A percentile compares a stretch with the other conserved stretches of the same genome.
Conservation (phyloP, 2,888 invertebrate species). For the Chesias legatella region DNA sequence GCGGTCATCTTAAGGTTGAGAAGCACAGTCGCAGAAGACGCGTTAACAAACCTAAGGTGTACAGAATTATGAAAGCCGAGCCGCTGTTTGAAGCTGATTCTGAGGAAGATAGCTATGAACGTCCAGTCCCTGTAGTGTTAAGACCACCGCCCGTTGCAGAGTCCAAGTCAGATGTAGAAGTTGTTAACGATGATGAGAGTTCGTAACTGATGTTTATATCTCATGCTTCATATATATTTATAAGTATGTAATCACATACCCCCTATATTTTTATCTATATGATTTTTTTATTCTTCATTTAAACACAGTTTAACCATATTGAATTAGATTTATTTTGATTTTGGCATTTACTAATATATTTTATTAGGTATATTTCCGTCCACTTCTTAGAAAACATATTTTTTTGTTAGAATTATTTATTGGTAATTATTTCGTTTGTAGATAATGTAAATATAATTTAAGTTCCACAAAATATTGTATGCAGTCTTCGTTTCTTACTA, state of each 20-base stretch:
- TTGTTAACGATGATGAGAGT: conserved; percentile 16
- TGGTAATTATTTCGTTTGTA: conserved; percentile 19
- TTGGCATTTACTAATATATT: conserved; percentile 27
- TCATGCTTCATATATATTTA: background rate
- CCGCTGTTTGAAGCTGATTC: conserved; percentile 58
- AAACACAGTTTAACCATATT: background rate
- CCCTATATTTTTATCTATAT: background rate
- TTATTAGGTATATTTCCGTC: too few relatives aligned
- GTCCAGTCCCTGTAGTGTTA: conserved; percentile 46
- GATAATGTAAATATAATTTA: conserved; percentile 27
- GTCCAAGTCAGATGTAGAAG: conserved; percentile 41
- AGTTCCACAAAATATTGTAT: conserved; percentile 1
- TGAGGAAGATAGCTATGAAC: conserved; percentile 42
- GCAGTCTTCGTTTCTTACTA: conserved; percentile 13
- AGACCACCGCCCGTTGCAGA: conserved; percentile 54
- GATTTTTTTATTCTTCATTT: background rate
- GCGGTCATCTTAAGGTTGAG: conserved; percentile 44
- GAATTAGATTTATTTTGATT: conserved; percentile 17
- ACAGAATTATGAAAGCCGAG: conserved; percentile 56
- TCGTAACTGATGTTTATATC: conserved; percentile 4
- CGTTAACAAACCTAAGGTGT: conserved; percentile 50
- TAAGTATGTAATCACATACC: background rate
- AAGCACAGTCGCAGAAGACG: conserved; percentile 54
- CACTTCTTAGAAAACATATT: too few relatives aligned
- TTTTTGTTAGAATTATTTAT: too few relatives aligned